A percentile compares a stretch with the other conserved stretches of the same genome.
phyloP scores from a whole-genome alignment of 2,797 vertebrate species.

The Argentina silus region DNA sequence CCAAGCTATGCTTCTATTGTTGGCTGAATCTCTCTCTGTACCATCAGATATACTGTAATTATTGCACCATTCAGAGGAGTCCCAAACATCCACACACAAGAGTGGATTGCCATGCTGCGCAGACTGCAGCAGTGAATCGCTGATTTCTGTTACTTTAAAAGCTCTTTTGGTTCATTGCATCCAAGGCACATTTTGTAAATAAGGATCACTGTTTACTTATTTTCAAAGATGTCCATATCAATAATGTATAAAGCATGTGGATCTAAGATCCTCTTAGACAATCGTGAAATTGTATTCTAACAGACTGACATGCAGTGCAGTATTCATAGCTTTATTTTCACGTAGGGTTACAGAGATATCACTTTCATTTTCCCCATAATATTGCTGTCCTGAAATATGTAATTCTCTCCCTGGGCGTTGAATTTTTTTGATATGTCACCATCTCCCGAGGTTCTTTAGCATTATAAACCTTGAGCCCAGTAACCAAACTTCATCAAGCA shows the following conservation, averaged over 20 bases:
- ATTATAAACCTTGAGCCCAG: neutral
- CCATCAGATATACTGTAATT: too few species aligned
- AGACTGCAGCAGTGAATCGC: neutral
- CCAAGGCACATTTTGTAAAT: constrained; percentile 44
- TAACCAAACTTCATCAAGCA: neutral
- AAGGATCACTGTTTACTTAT: constrained; percentile 44
- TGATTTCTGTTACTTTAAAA: constrained; percentile 49
- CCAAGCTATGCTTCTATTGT: too few species aligned
- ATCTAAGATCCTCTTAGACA: constrained; percentile 54
- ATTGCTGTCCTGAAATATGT: constrained; percentile 66
- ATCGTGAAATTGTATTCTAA: constrained; percentile 59
- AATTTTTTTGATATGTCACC: neutral
- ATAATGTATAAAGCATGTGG: constrained; percentile 44
- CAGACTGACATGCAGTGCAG: constrained; percentile 45
- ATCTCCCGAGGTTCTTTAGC: neutral
- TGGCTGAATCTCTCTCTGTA: too few species aligned
- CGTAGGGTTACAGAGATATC: constrained; percentile 66
- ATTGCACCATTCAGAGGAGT: neutral
- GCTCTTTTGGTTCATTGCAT: constrained; percentile 41
- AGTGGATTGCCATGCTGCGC: constrained; percentile 12
- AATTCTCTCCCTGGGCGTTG: constrained; percentile 24
- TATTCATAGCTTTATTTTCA: constrained; percentile 70
- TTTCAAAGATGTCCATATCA: constrained; percentile 46
- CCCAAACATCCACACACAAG: constrained; percentile 17
- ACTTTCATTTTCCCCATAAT: constrained; percentile 71